These are phyloP conservation scores for Cloeon dipterum DNA, from an alignment of 2,888 invertebrate genomes.

Conservation along the genomic window DNA sequence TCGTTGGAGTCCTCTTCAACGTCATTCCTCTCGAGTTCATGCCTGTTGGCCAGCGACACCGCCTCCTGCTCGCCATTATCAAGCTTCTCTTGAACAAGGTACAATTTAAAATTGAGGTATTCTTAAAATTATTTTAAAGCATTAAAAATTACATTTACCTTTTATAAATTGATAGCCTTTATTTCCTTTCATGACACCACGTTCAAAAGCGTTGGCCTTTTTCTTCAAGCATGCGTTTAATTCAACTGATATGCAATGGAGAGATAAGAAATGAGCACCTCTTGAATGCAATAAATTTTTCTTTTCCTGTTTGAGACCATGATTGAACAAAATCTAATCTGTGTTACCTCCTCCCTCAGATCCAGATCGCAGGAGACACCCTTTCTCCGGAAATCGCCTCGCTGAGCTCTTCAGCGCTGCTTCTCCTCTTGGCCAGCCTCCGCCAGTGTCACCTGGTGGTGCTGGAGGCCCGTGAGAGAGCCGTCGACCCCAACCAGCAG, in stretches of 20 bases:
- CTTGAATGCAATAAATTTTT: too few relatives aligned
- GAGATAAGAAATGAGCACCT: too few relatives aligned
- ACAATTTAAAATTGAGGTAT: not conserved
- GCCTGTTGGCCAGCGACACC: not conserved
- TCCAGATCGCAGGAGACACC: not conserved
- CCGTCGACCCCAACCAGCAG: not conserved
- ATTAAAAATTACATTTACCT: slow-evolving; percentile 1
- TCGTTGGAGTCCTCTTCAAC: not conserved
- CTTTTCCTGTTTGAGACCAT: too few relatives aligned
- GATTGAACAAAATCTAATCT: too few relatives aligned
- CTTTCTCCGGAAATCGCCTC: not conserved
- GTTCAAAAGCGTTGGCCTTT: too few relatives aligned
- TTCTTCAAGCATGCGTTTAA: too few relatives aligned
- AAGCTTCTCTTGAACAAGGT: not conserved
- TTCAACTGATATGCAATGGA: too few relatives aligned
- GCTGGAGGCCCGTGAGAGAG: not conserved
- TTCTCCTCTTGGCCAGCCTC: not conserved
- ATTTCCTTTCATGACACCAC: too few relatives aligned
- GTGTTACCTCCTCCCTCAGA: too few relatives aligned
- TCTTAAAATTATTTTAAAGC: not conserved
- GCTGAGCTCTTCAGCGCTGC: not conserved
- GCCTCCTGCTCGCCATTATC: not conserved
- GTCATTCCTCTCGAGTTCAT: not conserved
- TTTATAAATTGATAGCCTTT: not conserved
- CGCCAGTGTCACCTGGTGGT: not conserved